Percentiles rank a stretch among this genome's conserved stretches.
phyloP scores from a whole-genome alignment of 2,888 invertebrate genomes.

The Zaprionus lineosus region DNA sequence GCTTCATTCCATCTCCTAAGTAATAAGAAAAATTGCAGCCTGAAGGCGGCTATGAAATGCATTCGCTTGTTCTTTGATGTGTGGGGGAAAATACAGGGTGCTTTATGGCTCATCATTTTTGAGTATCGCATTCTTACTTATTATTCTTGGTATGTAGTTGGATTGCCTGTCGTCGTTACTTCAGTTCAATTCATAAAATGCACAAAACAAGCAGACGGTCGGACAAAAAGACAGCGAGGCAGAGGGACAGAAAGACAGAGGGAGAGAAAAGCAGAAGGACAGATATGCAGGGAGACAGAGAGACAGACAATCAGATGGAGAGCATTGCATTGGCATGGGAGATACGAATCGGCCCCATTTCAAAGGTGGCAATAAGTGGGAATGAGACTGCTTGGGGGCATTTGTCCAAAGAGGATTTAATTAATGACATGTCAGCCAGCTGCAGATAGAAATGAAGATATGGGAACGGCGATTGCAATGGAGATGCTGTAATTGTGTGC shows the following conservation, averaged over 20 bases:
- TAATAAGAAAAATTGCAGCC: too few relatives aligned
- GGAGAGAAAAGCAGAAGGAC: constrained; percentile 29
- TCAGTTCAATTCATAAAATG: constrained; percentile 58
- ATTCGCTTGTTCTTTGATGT: too few relatives aligned
- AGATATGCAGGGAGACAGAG: constrained; percentile 24
- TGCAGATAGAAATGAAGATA: constrained; percentile 13
- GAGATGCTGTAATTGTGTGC: constrained; percentile 16
- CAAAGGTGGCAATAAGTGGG: constrained; percentile 30
- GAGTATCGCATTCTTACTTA: background rate
- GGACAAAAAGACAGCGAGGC: constrained; percentile 23
- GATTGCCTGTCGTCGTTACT: constrained; percentile 24
- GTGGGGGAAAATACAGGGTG: too few relatives aligned
- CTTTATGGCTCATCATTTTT: too few relatives aligned
- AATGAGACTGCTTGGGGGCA: constrained; percentile 1
- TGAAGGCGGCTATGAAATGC: too few relatives aligned
- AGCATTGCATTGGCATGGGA: background rate
- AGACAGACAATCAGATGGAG: constrained; percentile 3
- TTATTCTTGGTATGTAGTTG: background rate
- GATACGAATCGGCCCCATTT: constrained; percentile 3
- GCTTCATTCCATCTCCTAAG: background rate
- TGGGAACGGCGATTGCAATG: background rate
- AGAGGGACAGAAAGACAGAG: constrained; percentile 20
- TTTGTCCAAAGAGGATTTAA: constrained; percentile 36
- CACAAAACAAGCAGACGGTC: constrained; percentile 29
- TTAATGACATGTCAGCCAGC: constrained; percentile 43